Conservation (phyloP, 2,888 invertebrate genomes). For the Nemapogon koenigi region DNA sequence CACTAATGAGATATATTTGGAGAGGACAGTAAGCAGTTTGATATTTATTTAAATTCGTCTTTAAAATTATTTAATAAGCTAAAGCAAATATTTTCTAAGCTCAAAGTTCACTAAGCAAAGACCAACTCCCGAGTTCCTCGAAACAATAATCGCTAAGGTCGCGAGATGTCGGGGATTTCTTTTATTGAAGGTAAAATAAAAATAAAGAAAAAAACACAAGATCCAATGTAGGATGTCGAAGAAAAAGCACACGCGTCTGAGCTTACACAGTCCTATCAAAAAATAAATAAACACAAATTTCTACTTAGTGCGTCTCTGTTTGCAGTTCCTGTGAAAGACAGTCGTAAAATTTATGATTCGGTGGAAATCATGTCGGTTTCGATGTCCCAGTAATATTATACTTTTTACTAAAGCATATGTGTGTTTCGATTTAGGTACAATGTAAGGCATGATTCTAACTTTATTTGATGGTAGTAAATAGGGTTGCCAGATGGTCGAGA, state of each 20-base stretch:
- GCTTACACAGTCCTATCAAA: constrained; percentile 56
- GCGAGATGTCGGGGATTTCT: constrained; percentile 37
- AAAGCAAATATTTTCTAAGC: background rate
- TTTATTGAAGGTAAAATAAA: constrained; percentile 40
- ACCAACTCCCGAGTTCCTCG: constrained; percentile 41
- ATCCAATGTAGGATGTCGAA: constrained; percentile 14
- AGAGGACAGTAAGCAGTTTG: no score
- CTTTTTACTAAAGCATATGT: no score
- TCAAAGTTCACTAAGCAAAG: constrained; percentile 7
- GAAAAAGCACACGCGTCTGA: constrained; percentile 18
- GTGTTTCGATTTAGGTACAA: no score
- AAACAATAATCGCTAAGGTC: constrained; percentile 37
- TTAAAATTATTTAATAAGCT: no score
- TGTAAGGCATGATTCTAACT: no score
- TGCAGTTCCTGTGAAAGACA: constrained; percentile 44
- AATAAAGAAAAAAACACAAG: constrained; percentile 42
- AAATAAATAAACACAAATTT: constrained; percentile 57
- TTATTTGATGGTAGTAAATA: no score
- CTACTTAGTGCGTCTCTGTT: constrained; percentile 46
- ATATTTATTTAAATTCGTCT: no score
- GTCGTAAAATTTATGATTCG: constrained; percentile 59
- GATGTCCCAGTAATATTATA: constrained; percentile 12
- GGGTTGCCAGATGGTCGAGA: no score
- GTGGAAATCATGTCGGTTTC: constrained; percentile 37
- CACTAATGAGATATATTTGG: no score